Percentiles rank a stretch among this genome's conserved stretches.
These are phyloP conservation scores for Plemyria rubiginata DNA, from an alignment of 2,888 invertebrate genomes.

Conservation along the genomic window DNA sequence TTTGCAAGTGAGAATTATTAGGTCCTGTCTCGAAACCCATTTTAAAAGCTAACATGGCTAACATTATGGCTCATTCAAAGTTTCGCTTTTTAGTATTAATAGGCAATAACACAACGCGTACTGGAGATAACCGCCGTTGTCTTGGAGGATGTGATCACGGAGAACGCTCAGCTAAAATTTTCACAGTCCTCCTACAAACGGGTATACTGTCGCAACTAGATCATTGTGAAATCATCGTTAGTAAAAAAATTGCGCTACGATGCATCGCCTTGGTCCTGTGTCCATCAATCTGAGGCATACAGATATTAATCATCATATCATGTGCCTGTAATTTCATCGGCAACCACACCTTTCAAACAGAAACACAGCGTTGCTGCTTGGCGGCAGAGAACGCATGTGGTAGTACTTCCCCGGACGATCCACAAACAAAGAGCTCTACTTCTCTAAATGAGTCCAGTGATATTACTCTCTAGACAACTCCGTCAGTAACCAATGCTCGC, in stretches of 20 bases:
- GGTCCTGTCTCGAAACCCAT: background rate
- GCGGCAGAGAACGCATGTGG: no score
- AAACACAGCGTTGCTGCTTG: no score
- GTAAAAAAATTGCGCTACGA: no score
- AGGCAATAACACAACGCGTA: conserved; percentile 6
- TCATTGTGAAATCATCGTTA: no score
- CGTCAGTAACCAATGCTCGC: conserved; percentile 17
- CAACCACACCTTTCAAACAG: no score
- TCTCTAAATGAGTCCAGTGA: background rate
- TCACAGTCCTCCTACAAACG: no score
- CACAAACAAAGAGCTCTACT: no score
- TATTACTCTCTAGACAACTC: background rate
- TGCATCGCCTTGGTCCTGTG: no score
- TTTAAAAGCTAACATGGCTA: background rate
- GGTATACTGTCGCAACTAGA: no score
- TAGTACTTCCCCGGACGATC: background rate
- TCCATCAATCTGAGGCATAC: no score
- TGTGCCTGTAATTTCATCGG: no score
- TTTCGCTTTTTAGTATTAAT: conserved; percentile 4
- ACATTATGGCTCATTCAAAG: background rate
- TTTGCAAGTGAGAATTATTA: background rate
- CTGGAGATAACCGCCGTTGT: conserved; percentile 1
- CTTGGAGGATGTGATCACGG: background rate
- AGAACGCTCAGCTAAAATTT: background rate
- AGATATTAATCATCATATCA: no score